phyloP scores from a whole-genome alignment of 2,113 vertebrate genomes.

The Saimiri boliviensis region DNA sequence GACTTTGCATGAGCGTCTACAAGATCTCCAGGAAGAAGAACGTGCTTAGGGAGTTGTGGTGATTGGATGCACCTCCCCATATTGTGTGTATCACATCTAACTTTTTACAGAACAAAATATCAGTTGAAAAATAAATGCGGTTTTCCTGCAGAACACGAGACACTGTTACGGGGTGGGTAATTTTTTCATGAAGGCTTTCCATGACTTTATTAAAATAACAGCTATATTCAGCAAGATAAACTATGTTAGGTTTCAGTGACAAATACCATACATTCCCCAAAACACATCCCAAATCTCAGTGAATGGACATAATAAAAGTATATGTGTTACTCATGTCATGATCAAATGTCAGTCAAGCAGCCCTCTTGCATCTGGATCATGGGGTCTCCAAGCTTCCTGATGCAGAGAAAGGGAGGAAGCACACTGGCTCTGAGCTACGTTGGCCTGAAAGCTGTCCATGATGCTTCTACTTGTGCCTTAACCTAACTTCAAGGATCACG shows the following conservation, averaged over 20 bases:
- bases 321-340: too few relatives aligned
- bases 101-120: background rate
- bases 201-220: background rate
- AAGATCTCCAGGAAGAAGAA: background rate
- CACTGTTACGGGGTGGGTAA: background rate
- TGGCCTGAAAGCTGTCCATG: background rate
- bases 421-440: rapidly evolving
- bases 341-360: background rate
- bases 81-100: background rate
- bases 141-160: background rate
- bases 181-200: background rate
- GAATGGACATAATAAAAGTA: background rate
- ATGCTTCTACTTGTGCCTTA: background rate
- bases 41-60: background rate
- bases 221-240: background rate
- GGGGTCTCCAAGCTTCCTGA: background rate
- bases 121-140: background rate
- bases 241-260: background rate
- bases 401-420: background rate
- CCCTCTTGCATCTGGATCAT: background rate
- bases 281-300: background rate
- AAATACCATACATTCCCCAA: background rate
- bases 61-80: background rate
- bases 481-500: background rate
- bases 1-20: background rate